These are phyloP conservation scores for Trinorchestia longiramus DNA, from an alignment of 1,140 invertebrate species.

Conservation along the genomic window DNA sequence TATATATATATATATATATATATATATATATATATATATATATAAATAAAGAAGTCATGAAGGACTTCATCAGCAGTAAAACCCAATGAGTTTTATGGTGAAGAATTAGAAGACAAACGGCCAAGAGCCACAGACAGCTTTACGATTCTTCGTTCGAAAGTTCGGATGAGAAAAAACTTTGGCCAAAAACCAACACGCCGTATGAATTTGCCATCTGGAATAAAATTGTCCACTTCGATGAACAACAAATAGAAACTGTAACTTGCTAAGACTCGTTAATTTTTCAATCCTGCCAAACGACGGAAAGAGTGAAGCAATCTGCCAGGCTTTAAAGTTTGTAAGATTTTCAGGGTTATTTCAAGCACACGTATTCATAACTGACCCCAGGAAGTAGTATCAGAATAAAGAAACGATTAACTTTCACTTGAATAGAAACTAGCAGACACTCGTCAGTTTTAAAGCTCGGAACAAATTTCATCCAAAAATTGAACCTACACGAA, in stretches of 20 bases:
- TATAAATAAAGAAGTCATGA: slow-evolving; percentile 17
- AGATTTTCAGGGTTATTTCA: neutral
- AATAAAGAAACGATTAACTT: neutral
- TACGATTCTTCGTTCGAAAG: slow-evolving; percentile 46
- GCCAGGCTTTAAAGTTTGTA: neutral
- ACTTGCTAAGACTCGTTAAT: neutral
- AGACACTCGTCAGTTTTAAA: neutral
- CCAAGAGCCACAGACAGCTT: slow-evolving; percentile 27
- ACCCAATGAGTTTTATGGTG: slow-evolving; percentile 52
- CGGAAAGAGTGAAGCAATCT: neutral
- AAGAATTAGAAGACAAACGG: slow-evolving; percentile 54
- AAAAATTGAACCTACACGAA: neutral
- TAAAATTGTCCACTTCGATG: slow-evolving; percentile 32
- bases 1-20: too few species aligned
- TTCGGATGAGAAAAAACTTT: slow-evolving; percentile 35
- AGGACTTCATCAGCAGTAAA: slow-evolving; percentile 54
- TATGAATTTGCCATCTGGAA: slow-evolving; percentile 31
- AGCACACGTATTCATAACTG: neutral
- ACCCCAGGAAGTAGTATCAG: neutral
- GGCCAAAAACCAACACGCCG: neutral
- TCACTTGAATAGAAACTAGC: neutral
- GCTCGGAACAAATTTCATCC: neutral
- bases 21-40: too few species aligned
- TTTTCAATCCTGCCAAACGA: neutral
- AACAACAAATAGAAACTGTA: slow-evolving; percentile 16